phyloP scores from a whole-genome alignment of 2,888 invertebrate species.

The Atethmia centrago region DNA sequence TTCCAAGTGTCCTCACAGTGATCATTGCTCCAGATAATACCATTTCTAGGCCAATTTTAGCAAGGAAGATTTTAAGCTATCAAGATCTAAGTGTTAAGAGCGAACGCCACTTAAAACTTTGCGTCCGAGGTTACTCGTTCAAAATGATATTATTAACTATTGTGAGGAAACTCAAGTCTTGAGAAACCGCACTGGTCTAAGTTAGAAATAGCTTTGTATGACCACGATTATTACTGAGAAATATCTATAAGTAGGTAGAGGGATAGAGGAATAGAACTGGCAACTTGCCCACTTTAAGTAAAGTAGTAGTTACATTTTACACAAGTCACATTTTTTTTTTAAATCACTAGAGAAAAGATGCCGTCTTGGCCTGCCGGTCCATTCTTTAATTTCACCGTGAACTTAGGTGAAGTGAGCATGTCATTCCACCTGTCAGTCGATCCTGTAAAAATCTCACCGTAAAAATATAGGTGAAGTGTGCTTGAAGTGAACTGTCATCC shows the following conservation, averaged over 20 bases:
- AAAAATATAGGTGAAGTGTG: no score
- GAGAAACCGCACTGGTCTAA: slow-evolving; percentile 34
- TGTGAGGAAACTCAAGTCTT: slow-evolving; percentile 45
- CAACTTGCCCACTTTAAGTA: neutral
- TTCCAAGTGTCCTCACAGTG: slow-evolving; percentile 17
- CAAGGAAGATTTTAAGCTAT: slow-evolving; percentile 51
- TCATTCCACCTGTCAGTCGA: no score
- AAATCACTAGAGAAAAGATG: neutral
- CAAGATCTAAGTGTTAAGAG: slow-evolving; percentile 55
- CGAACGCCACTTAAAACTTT: slow-evolving; percentile 57
- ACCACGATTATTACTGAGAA: slow-evolving; percentile 4
- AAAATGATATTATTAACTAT: slow-evolving; percentile 56
- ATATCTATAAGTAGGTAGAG: neutral
- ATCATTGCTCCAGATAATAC: slow-evolving; percentile 43
- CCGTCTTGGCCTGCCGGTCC: neutral
- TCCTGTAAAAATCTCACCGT: no score
- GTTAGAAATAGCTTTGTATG: slow-evolving; percentile 37
- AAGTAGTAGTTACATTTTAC: neutral
- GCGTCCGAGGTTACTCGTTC: slow-evolving; percentile 44
- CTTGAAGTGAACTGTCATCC: no score
- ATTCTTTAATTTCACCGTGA: neutral
- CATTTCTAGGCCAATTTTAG: slow-evolving; percentile 46
- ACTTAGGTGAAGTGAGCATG: neutral
- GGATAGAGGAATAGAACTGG: neutral
- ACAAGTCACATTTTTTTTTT: neutral